Base-by-base conservation (phyloP, 2,113 vertebrate species). In the Manacus vitellinus region DNA sequence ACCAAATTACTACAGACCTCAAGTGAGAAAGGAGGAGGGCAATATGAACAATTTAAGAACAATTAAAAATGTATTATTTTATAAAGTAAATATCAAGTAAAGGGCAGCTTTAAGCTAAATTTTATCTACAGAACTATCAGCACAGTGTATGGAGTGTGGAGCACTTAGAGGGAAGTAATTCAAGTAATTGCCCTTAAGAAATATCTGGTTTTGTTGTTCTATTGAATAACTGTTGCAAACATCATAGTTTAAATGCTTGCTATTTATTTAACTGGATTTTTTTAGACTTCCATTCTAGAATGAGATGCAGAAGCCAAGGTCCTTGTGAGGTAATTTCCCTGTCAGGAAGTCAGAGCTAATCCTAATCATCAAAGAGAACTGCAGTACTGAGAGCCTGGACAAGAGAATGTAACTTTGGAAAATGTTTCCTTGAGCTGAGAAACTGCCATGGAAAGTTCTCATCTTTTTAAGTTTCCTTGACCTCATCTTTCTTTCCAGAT, bases 311-410 rank as follows among this genome's bases (percentile, higher is more conserved):
- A 77, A 89, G 76, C 76, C 68, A 95, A 95, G 59, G 43, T 63
- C 65, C 52, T 71, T 86, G 39, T 84, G 72, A 94, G 14, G 72
- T 62, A 92, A 95, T 84, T 95, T 94, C 65, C 83, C 56, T 41
- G 21, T 63, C 91, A 94, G 92, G 91, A 97, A 87, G 91, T 89
- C 52, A 80, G 55, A 94, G 43, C 55, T 95, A 95, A 81, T 96
- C 73, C 73, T 86, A 84, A 86, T 55, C 6, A 5, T 78, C 73
- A 95, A 84, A 87, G 70, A 81, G 49, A 71, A 44, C 35, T 58
- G 28, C 73, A 77, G 10, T 59, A 43, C 62, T 59, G 35, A 78
- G 18, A 93, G 47, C 24, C 5, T 31, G 47, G 76, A 59, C 43
- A 92, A 83, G 55, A 65, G 59, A 86, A 80, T 35, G 16, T 10